Evolutionary conservation across 2,888 invertebrate genomes (phyloP).

Genomic region (Melipona bicolor): DNA sequence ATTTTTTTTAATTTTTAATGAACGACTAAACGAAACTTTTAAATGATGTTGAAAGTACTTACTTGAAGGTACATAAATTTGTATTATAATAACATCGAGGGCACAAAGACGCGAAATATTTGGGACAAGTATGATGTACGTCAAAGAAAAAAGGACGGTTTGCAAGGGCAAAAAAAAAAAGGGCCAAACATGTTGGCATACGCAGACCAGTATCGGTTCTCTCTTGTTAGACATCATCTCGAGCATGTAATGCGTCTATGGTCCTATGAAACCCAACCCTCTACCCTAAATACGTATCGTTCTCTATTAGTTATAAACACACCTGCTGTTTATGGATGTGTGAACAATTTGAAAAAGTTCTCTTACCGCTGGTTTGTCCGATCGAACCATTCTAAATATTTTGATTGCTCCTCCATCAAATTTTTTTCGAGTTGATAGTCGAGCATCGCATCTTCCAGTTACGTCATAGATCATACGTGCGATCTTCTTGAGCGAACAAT

Average conservation of each 20-base stretch:
- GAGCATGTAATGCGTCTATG: constrained; percentile 73
- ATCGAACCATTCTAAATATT: constrained; percentile 64
- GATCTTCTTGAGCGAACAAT: background rate
- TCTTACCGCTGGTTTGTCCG: constrained; percentile 36
- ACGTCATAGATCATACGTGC: background rate
- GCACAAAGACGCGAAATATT: constrained; percentile 17
- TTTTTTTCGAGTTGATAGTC: constrained; percentile 3
- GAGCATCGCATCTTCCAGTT: constrained; percentile 5
- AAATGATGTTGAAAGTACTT: background rate
- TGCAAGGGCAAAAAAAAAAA: constrained; percentile 41
- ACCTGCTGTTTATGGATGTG: constrained; percentile 51
- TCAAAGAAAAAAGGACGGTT: constrained; percentile 37
- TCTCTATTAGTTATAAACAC: constrained; percentile 30
- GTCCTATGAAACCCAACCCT: constrained; percentile 46
- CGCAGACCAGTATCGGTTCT: constrained; percentile 52
- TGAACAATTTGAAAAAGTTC: constrained; percentile 64
- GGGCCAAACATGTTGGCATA: constrained; percentile 46
- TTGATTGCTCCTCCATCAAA: constrained; percentile 41
- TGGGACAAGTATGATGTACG: constrained; percentile 24
- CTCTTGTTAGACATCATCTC: constrained; percentile 66
- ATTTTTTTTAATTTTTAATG: background rate
- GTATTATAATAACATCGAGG: background rate
- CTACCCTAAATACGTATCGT: constrained; percentile 45
- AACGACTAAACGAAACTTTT: background rate
- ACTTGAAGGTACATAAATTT: background rate